phyloP scores from a whole-genome alignment of 2,113 vertebrate genomes.

The Chamaea fasciata region DNA sequence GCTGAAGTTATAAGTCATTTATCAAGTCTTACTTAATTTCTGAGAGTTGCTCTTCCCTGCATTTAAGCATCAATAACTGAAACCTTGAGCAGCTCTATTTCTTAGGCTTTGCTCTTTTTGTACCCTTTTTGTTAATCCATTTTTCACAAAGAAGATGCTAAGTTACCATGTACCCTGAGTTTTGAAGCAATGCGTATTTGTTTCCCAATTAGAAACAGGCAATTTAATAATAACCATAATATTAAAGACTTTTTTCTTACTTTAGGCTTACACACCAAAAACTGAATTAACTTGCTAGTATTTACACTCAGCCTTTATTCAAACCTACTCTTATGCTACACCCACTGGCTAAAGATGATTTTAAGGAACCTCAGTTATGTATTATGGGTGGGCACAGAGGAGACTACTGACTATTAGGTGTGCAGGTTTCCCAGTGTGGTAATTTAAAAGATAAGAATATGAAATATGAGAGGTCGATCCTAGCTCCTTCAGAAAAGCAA shows the following conservation, averaged over 20 bases:
- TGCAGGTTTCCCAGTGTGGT: background rate
- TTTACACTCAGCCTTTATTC: conserved; percentile 15
- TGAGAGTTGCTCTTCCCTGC: background rate
- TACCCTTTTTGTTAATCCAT: background rate
- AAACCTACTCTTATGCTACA: background rate
- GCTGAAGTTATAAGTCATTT: background rate
- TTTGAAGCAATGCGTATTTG: background rate
- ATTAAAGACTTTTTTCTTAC: background rate
- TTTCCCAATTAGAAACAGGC: background rate
- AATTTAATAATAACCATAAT: background rate
- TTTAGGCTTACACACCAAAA: background rate
- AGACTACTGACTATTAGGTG: background rate
- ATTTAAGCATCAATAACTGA: background rate
- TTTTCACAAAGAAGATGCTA: background rate
- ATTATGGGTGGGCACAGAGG: background rate
- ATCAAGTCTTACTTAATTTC: background rate
- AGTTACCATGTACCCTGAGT: background rate
- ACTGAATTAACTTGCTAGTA: background rate
- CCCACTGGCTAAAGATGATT: background rate
- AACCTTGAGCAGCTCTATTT: background rate
- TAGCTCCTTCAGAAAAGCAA: conserved; percentile 31
- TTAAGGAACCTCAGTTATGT: background rate
- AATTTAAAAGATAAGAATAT: conserved; percentile 9
- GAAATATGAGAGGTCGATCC: background rate
- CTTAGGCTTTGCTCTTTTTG: background rate